Conservation (phyloP, 2,888 invertebrate genomes). For the Lathronympha strigana region DNA sequence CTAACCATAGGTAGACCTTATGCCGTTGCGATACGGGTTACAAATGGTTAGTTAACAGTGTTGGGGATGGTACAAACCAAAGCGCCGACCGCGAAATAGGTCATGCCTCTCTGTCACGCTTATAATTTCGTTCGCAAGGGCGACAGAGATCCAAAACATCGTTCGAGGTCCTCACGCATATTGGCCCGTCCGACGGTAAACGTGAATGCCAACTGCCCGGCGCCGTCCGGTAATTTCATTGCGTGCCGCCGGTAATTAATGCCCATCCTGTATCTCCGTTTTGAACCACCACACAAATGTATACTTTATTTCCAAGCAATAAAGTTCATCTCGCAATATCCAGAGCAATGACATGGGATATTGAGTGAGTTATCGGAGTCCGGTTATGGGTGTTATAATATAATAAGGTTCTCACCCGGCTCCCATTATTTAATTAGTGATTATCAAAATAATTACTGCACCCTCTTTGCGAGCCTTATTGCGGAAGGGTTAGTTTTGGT, state of each 20-base stretch:
- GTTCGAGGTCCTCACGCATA: too few relatives aligned
- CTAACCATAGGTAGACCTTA: too few relatives aligned
- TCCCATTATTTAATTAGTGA: slow-evolving; percentile 56
- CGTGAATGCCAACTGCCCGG: slow-evolving; percentile 32
- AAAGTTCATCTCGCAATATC: background rate
- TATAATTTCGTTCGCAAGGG: too few relatives aligned
- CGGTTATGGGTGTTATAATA: slow-evolving; percentile 61
- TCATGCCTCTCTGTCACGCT: too few relatives aligned
- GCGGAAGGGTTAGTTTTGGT: slow-evolving; percentile 16
- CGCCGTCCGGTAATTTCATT: slow-evolving; percentile 66
- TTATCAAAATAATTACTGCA: slow-evolving; percentile 42
- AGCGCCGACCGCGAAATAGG: too few relatives aligned
- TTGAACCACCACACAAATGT: background rate
- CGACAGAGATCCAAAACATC: too few relatives aligned
- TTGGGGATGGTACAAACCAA: too few relatives aligned
- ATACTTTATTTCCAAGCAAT: background rate
- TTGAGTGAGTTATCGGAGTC: slow-evolving; percentile 55
- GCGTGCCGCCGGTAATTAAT: slow-evolving; percentile 62
- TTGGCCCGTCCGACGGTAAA: background rate
- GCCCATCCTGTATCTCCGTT: slow-evolving; percentile 51
- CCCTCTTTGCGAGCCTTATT: slow-evolving; percentile 29
- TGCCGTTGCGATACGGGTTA: too few relatives aligned
- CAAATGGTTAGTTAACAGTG: too few relatives aligned
- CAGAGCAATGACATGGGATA: background rate
- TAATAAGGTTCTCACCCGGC: slow-evolving; percentile 56